Percentiles rank a stretch among this genome's conserved stretches.
phyloP scores from a whole-genome alignment of 2,888 invertebrate species.

The Boloria euphrosyne region DNA sequence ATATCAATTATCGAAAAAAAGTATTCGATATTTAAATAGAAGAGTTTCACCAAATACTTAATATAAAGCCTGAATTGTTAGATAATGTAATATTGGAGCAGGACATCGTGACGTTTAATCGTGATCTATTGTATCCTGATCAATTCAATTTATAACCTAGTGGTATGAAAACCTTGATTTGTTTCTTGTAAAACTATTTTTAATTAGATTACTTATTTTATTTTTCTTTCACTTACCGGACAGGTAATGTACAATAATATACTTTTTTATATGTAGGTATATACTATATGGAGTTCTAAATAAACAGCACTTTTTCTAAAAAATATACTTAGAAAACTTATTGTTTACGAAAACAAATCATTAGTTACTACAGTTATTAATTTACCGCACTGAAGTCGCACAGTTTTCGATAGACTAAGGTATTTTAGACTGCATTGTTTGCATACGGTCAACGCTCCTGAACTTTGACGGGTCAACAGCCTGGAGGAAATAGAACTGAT shows the following conservation, averaged over 20 bases:
- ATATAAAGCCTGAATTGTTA: slow-evolving; percentile 5
- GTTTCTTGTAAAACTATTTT: too few relatives aligned
- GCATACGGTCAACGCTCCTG: slow-evolving; percentile 59
- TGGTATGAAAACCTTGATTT: too few relatives aligned
- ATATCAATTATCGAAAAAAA: too few relatives aligned
- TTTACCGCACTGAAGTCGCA: neutral
- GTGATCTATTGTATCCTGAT: slow-evolving; percentile 13
- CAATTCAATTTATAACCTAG: neutral
- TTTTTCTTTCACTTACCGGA: too few relatives aligned
- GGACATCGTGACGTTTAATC: neutral
- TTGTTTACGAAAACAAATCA: too few relatives aligned
- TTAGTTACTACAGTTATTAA: too few relatives aligned
- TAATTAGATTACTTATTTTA: too few relatives aligned
- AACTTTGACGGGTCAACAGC: slow-evolving; percentile 38
- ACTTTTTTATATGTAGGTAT: too few relatives aligned
- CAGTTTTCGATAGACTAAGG: slow-evolving; percentile 13
- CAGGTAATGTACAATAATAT: too few relatives aligned
- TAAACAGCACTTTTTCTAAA: too few relatives aligned
- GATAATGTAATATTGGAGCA: neutral
- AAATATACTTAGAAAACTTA: too few relatives aligned
- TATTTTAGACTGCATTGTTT: slow-evolving; percentile 49
- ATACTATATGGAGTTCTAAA: too few relatives aligned
- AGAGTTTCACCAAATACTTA: neutral
- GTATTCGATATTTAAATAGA: neutral
- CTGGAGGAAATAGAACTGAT: slow-evolving; percentile 33